phyloP scores from a whole-genome alignment of 1,140 invertebrate species.

The Asobara japonica region DNA sequence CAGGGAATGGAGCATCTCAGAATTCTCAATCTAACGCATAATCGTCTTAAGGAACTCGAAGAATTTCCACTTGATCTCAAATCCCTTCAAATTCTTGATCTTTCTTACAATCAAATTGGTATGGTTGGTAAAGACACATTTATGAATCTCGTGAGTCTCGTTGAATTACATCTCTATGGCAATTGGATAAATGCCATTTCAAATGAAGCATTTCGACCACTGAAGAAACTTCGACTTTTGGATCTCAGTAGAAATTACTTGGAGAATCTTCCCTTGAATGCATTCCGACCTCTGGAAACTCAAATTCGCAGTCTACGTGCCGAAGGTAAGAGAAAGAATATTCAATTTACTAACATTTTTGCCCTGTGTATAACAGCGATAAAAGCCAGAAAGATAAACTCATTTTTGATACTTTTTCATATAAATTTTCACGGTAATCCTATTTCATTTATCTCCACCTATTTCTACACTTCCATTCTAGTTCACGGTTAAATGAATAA shows the following conservation, averaged over 20 bases:
- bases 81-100: slow-evolving; percentile 80
- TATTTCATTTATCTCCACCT: slow-evolving; percentile 11
- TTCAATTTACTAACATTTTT: slow-evolving; percentile 13
- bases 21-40: slow-evolving; percentile 83
- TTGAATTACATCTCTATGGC: slow-evolving; percentile 80
- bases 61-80: slow-evolving; percentile 83
- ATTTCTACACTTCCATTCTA: background rate
- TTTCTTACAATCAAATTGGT: slow-evolving; percentile 85
- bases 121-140: slow-evolving; percentile 81
- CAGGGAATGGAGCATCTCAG: slow-evolving; percentile 79
- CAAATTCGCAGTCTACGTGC: slow-evolving; percentile 80
- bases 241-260: slow-evolving; percentile 88
- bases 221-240: slow-evolving; percentile 81
- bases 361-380: background rate
- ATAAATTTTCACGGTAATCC: background rate
- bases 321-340: slow-evolving; percentile 72
- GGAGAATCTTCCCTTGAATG: slow-evolving; percentile 80
- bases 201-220: slow-evolving; percentile 79
- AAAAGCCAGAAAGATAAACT: background rate
- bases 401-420: background rate
- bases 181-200: slow-evolving; percentile 85
- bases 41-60: slow-evolving; percentile 83
- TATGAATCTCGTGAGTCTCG: slow-evolving; percentile 76
- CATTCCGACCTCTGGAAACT: slow-evolving; percentile 80
- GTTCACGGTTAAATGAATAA: background rate